These are phyloP conservation scores for Plestiodon gilberti DNA, from an alignment of 2,113 vertebrate genomes.

Conservation along the genomic window DNA sequence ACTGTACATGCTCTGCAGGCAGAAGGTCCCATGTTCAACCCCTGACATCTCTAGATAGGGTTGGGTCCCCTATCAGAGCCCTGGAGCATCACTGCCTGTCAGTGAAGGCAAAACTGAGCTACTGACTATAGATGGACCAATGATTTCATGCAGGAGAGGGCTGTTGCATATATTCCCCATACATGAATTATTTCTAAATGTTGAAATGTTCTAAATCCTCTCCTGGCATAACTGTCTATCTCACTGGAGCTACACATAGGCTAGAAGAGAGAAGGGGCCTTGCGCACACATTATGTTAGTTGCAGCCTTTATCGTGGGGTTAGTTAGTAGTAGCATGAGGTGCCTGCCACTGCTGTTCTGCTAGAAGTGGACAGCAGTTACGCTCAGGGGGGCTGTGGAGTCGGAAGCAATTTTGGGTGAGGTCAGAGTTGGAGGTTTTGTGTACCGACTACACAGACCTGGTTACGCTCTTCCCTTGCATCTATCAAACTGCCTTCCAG, in stretches of 20 bases:
- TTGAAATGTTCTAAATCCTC: not conserved
- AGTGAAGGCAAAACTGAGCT: no score
- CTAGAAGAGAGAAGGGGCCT: no score
- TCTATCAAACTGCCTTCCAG: not conserved
- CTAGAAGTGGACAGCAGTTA: not conserved
- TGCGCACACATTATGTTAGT: not conserved
- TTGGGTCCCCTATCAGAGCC: no score
- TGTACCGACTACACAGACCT: no score
- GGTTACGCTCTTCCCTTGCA: not conserved
- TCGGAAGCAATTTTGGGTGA: no score
- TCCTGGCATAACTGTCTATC: not conserved
- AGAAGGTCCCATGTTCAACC: not conserved
- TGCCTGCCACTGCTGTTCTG: not conserved
- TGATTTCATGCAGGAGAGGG: no score
- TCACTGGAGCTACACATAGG: not conserved
- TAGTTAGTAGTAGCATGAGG: not conserved
- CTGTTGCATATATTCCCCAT: not conserved
- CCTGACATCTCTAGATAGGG: no score
- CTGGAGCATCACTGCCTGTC: no score
- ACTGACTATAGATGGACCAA: no score
- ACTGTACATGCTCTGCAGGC: not conserved
- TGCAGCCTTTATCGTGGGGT: not conserved
- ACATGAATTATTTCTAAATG: not conserved
- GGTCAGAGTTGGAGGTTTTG: no score
- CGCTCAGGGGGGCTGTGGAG: no score